Percentiles rank a stretch among this genome's conserved stretches.
phyloP scores from a whole-genome alignment of 2,113 vertebrate species.

The Nothocercus julius region DNA sequence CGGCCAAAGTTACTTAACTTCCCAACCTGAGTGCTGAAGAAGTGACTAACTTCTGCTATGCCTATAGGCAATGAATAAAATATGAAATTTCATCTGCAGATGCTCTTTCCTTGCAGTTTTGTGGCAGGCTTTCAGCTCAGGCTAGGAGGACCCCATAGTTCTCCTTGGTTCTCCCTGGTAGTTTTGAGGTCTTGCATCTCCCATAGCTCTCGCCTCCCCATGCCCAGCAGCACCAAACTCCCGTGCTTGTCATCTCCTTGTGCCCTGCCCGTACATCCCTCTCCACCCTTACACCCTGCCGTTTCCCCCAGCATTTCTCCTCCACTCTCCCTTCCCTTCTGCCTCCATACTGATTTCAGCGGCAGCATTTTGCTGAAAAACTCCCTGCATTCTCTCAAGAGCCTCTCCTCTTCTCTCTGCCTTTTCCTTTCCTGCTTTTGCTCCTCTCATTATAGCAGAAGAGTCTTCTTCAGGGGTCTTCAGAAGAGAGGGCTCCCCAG shows the following conservation, averaged over 20 bases:
- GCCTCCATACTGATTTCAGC: too few relatives aligned
- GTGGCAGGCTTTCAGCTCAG: not conserved
- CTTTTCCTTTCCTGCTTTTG: not conserved
- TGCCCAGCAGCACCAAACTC: not conserved
- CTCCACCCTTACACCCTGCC: accelerated
- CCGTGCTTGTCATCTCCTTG: accelerated
- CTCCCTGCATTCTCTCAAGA: not conserved
- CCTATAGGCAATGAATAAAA: constrained; percentile 26
- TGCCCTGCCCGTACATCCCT: accelerated
- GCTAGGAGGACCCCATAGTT: not conserved
- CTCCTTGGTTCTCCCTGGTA: not conserved
- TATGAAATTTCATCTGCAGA: constrained; percentile 7
- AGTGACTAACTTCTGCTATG: constrained; percentile 40
- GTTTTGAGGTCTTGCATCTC: not conserved
- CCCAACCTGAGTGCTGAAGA: constrained; percentile 10
- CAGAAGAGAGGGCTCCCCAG: not conserved
- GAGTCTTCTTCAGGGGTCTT: not conserved
- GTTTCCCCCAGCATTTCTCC: not conserved
- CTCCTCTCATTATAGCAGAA: not conserved
- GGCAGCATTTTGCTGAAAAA: too few relatives aligned
- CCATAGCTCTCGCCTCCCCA: accelerated
- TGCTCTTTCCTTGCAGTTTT: not conserved
- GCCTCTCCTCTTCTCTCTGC: not conserved
- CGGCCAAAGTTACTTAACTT: constrained; percentile 42
- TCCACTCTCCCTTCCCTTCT: not conserved